Conservation (phyloP, 2,888 invertebrate genomes). For the Tanytarsus gracilentus region DNA sequence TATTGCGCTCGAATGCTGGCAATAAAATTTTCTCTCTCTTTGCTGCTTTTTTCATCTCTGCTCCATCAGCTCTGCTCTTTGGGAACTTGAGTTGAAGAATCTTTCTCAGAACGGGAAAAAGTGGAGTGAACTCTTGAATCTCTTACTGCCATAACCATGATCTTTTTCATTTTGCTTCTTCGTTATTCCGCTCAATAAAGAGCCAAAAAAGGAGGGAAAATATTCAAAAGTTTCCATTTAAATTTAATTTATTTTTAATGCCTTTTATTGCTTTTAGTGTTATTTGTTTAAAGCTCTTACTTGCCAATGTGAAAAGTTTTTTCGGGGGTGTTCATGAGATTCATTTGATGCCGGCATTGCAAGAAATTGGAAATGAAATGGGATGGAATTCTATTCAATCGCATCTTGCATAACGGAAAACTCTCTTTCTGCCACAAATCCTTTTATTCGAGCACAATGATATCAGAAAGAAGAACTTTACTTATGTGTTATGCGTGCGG, state of each 20-base stretch:
- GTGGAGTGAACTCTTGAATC: background rate
- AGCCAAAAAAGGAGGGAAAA: conserved; percentile 8
- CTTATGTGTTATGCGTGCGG: too few relatives aligned
- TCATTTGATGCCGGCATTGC: background rate
- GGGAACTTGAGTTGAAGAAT: background rate
- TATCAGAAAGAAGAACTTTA: too few relatives aligned
- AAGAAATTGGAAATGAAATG: too few relatives aligned
- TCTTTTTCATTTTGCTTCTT: conserved; percentile 20
- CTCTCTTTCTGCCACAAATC: too few relatives aligned
- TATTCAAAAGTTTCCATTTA: conserved; percentile 23
- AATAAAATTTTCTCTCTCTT: conserved; percentile 16
- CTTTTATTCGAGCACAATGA: too few relatives aligned
- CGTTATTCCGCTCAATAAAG: conserved; percentile 19
- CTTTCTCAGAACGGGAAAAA: background rate
- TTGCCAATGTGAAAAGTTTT: background rate
- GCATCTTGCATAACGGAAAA: too few relatives aligned
- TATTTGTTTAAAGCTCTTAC: conserved; percentile 19
- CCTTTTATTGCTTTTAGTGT: conserved; percentile 21
- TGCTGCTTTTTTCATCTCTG: background rate
- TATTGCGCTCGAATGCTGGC: conserved; percentile 11
- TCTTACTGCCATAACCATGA: conserved; percentile 16
- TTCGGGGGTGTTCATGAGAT: background rate
- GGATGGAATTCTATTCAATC: too few relatives aligned
- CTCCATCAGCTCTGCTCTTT: background rate
- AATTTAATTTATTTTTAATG: conserved; percentile 28